Percentiles rank a stretch among this genome's conserved stretches.
Evolutionary conservation across 2,888 invertebrate species (phyloP).

Genomic region (Calameuta idolon): DNA sequence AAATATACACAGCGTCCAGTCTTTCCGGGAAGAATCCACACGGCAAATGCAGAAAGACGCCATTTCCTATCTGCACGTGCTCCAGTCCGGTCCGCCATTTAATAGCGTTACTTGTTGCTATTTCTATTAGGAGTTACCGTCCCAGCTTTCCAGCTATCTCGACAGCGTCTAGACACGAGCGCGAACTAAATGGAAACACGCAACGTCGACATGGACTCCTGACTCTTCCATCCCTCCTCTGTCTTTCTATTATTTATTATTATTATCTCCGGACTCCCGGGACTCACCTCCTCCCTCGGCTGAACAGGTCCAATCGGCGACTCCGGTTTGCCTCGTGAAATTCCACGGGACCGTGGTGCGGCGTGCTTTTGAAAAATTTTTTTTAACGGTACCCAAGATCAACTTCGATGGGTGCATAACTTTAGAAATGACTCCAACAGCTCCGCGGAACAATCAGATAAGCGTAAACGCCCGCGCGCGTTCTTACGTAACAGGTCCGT

Average conservation of each 20-base stretch:
- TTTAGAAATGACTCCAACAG: slow-evolving; percentile 2
- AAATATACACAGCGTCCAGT: neutral
- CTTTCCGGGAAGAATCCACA: neutral
- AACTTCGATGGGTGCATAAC: slow-evolving; percentile 4
- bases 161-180: slow-evolving; percentile 22
- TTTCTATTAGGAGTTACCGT: slow-evolving; percentile 24
- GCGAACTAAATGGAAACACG: slow-evolving; percentile 23
- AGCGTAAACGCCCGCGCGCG: slow-evolving; percentile 38
- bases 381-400: no score
- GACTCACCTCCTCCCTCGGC: no score
- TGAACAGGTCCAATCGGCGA: no score
- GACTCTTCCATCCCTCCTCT: neutral
- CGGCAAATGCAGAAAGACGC: neutral
- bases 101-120: slow-evolving; percentile 23
- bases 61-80: slow-evolving; percentile 19
- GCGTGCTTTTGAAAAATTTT: no score
- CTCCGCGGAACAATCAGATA: slow-evolving; percentile 41
- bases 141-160: slow-evolving; percentile 20
- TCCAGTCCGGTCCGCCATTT: slow-evolving; percentile 11
- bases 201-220: slow-evolving; percentile 15
- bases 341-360: no score
- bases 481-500: slow-evolving; percentile 31
- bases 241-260: no score
- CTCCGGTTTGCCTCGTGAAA: no score
- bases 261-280: no score